These are phyloP conservation scores for Heliconius congener DNA, from an alignment of 1,140 invertebrate species.

Conservation along the genomic window DNA sequence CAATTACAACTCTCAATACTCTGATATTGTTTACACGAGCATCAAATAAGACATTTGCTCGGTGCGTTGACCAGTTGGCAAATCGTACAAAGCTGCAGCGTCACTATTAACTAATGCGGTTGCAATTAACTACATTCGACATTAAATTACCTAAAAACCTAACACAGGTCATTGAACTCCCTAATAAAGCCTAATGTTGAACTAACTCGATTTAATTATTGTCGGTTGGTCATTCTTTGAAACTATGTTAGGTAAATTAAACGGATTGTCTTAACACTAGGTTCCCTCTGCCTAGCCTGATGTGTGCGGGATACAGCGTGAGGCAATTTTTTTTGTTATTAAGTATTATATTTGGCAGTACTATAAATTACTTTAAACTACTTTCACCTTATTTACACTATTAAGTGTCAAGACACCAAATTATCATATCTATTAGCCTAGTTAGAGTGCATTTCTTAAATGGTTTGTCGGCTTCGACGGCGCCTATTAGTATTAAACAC, in stretches of 20 bases:
- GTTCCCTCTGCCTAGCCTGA: too few relatives aligned
- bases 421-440: conserved; percentile 41
- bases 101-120: conserved; percentile 23
- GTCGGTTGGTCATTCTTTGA: conserved; percentile 48
- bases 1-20: not conserved
- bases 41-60: conserved; percentile 17
- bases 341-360: conserved; percentile 44
- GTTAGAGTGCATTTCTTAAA: conserved; percentile 46
- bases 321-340: conserved; percentile 25
- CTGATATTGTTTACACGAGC: not conserved
- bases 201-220: conserved; percentile 50
- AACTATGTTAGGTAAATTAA: conserved; percentile 45
- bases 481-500: conserved; percentile 48
- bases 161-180: conserved; percentile 55
- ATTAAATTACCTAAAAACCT: conserved; percentile 54
- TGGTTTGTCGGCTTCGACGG: conserved; percentile 47
- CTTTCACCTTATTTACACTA: conserved; percentile 41
- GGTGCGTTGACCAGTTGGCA: conserved; percentile 15
- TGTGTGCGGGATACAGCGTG: too few relatives aligned
- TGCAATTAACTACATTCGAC: conserved; percentile 40
- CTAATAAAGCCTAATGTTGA: conserved; percentile 60
- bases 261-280: too few relatives aligned
- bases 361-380: conserved; percentile 38
- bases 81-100: conserved; percentile 26
- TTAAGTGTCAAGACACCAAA: conserved; percentile 35